Base-by-base conservation (phyloP, 2,888 invertebrate genomes). In the Automeris io region DNA sequence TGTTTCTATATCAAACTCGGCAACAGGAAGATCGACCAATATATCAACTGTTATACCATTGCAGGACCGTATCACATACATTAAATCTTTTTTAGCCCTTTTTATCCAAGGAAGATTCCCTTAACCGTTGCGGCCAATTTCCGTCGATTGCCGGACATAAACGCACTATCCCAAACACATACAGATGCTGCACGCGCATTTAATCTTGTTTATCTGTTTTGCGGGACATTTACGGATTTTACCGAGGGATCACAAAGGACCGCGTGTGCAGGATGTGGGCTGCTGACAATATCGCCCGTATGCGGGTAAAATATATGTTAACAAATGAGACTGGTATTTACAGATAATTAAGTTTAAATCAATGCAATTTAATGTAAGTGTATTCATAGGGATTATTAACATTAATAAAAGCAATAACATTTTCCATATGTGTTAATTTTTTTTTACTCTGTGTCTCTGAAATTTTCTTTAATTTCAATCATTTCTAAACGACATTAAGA, bases 251-350 rank as follows among this genome's bases (percentile, higher is more conserved):
- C 46, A 69, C 59, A 70, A 68, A 66, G 61, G 63, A 54, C 45
- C 40, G 44, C 39, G 41, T 51, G 40, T 49, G 54, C 60, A 56
- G 63, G 61, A 69, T 53, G 62, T 57, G 59, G 64, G 29, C n/a
- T 23, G 2, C 2, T n/a, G 51, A 61, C 76, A 74, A 80, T 74
- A 75, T 59, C 57, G 46, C 78, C 77, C 75, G 75, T 75, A 82
- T 79, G 51, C 57, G 54, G 59, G 58, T 58, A 52, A n/a, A n/a
- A 56, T 61, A 64, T 65, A 51, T 48, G 49, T 58, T 65, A 69
- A 67, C 56, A 65, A 60, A 57, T 45, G 61, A 60, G 50, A 47
- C 53, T 59, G 52, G 50, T 41, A 56, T 61, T 62, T 55, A 47
- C 43, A 51, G 46, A 52, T 48, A 16, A 29, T 12, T 9, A 9